These are phyloP conservation scores for Zosterops hypoxanthus DNA, from an alignment of 2,113 vertebrate genomes.

Conservation along the genomic window DNA sequence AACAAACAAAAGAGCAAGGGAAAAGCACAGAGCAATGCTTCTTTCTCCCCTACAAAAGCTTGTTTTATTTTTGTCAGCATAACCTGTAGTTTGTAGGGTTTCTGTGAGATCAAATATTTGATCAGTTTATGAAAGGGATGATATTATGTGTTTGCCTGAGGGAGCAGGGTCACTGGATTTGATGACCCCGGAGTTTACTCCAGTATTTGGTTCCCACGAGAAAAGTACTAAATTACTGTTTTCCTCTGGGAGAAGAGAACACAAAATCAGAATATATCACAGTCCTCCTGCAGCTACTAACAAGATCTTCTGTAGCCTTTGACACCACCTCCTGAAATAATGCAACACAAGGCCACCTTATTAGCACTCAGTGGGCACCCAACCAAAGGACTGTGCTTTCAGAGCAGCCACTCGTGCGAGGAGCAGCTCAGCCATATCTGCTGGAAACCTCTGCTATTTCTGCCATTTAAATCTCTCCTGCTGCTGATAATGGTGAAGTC, in stretches of 20 bases:
- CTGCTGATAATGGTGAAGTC: background rate
- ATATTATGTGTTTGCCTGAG: constrained; percentile 5
- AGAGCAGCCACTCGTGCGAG: background rate
- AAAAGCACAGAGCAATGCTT: background rate
- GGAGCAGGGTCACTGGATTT: constrained; percentile 16
- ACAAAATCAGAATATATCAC: constrained; percentile 8
- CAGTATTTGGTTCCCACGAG: constrained; percentile 16
- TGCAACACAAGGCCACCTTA: background rate
- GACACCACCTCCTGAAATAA: constrained; percentile 22
- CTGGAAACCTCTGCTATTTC: background rate
- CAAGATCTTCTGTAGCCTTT: constrained; percentile 31
- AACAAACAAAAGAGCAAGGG: background rate
- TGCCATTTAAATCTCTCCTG: background rate
- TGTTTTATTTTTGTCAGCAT: constrained; percentile 33
- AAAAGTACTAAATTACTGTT: constrained; percentile 32
- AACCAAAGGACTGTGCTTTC: background rate
- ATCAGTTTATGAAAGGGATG: constrained; percentile 34
- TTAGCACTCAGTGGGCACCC: background rate
- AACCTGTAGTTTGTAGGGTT: constrained; percentile 20
- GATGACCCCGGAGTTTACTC: constrained; percentile 15
- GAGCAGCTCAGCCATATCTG: background rate
- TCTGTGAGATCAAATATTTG: constrained; percentile 48
- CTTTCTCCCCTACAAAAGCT: background rate
- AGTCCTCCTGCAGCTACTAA: constrained; percentile 4
- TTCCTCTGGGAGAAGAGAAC: constrained; percentile 17